Conservation (phyloP, 1,140 invertebrate species). For the Sinella curviseta region DNA sequence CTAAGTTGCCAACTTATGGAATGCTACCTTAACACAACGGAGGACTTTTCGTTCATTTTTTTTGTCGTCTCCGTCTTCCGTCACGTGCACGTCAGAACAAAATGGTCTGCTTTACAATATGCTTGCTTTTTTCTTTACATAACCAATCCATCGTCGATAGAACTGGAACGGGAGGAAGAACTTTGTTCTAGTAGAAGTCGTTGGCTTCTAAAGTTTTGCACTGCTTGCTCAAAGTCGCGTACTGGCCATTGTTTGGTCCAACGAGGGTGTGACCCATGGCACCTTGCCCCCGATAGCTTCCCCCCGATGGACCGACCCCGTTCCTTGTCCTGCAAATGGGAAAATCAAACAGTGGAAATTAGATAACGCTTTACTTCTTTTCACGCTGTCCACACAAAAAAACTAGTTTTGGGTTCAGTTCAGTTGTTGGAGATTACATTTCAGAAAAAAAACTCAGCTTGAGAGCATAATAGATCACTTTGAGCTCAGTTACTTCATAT, state of each 20-base stretch:
- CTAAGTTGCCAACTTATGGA: background rate
- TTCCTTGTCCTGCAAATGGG: conserved; percentile 5
- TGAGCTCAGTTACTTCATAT: no score
- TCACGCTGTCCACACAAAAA: background rate
- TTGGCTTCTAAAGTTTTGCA: conserved; percentile 91
- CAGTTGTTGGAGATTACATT: conserved; percentile 13
- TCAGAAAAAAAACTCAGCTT: conserved; percentile 4
- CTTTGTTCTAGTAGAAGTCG: conserved; percentile 82
- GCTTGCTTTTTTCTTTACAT: no score
- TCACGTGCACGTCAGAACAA: no score
- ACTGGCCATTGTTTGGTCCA: conserved; percentile 58
- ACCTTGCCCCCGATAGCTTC: conserved; percentile 35
- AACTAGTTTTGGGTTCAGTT: background rate
- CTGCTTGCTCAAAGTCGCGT: conserved; percentile 79
- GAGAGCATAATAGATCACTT: background rate
- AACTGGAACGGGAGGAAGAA: background rate
- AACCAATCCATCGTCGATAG: no score
- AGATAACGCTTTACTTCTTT: background rate
- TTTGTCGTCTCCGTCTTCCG: no score
- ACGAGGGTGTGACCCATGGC: conserved; percentile 45
- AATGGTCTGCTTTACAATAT: no score
- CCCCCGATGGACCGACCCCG: conserved; percentile 34
- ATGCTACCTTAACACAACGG: background rate
- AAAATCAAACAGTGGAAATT: background rate
- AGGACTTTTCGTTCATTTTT: no score